phyloP scores from a whole-genome alignment of 2,888 invertebrate genomes.

The Creontiades dilutus region DNA sequence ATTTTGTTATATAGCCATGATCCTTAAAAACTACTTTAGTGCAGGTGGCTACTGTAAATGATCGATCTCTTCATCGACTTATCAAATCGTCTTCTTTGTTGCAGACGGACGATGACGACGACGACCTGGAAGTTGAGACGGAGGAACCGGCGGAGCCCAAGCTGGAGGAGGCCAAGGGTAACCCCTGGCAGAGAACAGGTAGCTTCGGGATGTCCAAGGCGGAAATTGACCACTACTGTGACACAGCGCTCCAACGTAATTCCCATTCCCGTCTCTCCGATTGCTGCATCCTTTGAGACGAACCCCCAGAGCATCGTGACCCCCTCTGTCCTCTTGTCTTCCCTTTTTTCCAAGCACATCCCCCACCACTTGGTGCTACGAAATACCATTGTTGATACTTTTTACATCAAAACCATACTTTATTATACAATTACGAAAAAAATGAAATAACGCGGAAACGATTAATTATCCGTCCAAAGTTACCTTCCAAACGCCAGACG shows the following conservation, averaged over 20 bases:
- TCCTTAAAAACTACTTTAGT: too few species aligned
- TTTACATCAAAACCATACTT: neutral
- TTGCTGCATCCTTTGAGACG: slow-evolving; percentile 74
- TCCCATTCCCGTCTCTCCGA: slow-evolving; percentile 70
- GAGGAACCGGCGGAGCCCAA: slow-evolving; percentile 76
- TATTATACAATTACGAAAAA: too few species aligned
- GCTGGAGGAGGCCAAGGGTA: slow-evolving; percentile 75
- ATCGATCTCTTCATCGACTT: neutral
- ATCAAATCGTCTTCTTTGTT: slow-evolving; percentile 64
- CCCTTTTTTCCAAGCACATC: neutral
- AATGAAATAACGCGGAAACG: too few species aligned
- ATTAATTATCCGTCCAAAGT: too few species aligned
- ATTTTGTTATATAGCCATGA: too few species aligned
- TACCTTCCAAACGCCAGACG: too few species aligned
- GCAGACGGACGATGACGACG: slow-evolving; percentile 80
- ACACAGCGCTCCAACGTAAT: slow-evolving; percentile 88
- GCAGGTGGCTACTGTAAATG: too few species aligned
- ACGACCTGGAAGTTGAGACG: slow-evolving; percentile 77
- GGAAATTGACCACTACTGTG: slow-evolving; percentile 89
- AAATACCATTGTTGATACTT: neutral
- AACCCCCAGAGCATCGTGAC: slow-evolving; percentile 53
- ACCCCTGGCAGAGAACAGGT: slow-evolving; percentile 79
- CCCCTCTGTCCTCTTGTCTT: slow-evolving; percentile 1
- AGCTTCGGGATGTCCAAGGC: slow-evolving; percentile 75
- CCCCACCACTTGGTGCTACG: neutral